Evolutionary conservation across 64 coral and sea anemone species (phyloP).

Genomic region (Porites lutea): DNA sequence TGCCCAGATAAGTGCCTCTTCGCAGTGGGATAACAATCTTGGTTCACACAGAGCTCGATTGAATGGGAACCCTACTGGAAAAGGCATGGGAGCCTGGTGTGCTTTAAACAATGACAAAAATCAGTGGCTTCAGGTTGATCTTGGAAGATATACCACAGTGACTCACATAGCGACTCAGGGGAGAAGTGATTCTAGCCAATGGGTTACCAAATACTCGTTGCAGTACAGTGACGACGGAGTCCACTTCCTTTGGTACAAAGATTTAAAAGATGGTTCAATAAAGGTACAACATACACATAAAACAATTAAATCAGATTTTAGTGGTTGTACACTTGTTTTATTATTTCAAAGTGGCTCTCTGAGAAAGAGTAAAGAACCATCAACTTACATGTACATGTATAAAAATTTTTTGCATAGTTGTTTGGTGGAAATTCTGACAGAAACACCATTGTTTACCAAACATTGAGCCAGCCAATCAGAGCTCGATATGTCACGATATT

Average conservation of each 20-base stretch:
- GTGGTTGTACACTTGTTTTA: too few relatives aligned
- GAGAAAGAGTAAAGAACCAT: too few relatives aligned
- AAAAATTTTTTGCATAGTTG: too few relatives aligned
- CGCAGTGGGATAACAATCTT: not conserved
- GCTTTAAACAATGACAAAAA: not conserved
- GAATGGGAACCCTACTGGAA: not conserved
- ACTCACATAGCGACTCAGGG: not conserved
- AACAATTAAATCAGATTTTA: too few relatives aligned
- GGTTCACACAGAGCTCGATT: constrained; percentile 1
- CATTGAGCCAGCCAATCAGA: too few relatives aligned
- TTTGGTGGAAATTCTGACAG: too few relatives aligned
- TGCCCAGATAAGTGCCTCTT: constrained; percentile 33
- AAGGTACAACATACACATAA: not conserved
- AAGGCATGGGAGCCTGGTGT: not conserved
- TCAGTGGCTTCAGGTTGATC: not conserved
- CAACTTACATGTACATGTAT: too few relatives aligned
- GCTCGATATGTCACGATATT: too few relatives aligned
- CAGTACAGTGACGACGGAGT: not conserved
- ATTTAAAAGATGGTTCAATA: not conserved
- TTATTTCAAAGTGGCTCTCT: too few relatives aligned
- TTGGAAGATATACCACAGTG: not conserved
- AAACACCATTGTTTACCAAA: too few relatives aligned
- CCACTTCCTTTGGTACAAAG: not conserved
- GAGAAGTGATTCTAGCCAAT: not conserved
- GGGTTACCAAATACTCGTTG: not conserved